Base-by-base conservation (phyloP, 2,888 invertebrate genomes). In the Thereva unica region DNA sequence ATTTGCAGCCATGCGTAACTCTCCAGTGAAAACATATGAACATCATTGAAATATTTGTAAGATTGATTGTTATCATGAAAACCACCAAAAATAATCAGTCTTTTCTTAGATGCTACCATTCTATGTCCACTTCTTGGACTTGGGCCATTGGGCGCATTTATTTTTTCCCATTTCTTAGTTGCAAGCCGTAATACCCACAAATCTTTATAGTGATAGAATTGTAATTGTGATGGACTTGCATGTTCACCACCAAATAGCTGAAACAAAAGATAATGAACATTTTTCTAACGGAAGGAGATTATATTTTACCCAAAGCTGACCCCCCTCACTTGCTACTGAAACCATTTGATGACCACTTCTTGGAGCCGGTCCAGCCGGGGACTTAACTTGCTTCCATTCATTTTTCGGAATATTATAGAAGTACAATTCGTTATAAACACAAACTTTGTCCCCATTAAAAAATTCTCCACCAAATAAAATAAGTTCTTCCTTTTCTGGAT, bases 391-490 rank as follows among this genome's bases (percentile, higher is more conserved):
- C 34, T 86, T 86, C 96, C 96, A 97, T 42, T 89, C 87, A 73
- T 89, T 88, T 75, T 89, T 90, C 34, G 83, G 83, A 5, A 92
- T 88, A 76, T 92, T 93, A 78, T 90, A 97, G 75, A 91, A 87
- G 73, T 89, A 87, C 68, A 97, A 78, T 73, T 96, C 95, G 77
- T 92, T 93, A 80, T 92, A 95, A 40, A 95, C 85, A 71, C 84
- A 83, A n/a, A 93, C 92, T 82, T 89, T 91, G 76, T 89, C 87
- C 0, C 95, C 95, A 82, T 95, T 89, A 76, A 89, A 93, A 76
- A 90, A 94, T 82, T 97, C 96, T 52, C 97, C 97, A 0, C 96
- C 96, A 80, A 93, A 92, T 78, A 97, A 82, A 68, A 96, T 89
- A 1, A 96, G 82, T 77, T 95, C 94, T 75, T 95, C 93, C 77